These are phyloP conservation scores for Lithobates pipiens DNA, from an alignment of 2,797 vertebrate genomes.

Conservation along the genomic window DNA sequence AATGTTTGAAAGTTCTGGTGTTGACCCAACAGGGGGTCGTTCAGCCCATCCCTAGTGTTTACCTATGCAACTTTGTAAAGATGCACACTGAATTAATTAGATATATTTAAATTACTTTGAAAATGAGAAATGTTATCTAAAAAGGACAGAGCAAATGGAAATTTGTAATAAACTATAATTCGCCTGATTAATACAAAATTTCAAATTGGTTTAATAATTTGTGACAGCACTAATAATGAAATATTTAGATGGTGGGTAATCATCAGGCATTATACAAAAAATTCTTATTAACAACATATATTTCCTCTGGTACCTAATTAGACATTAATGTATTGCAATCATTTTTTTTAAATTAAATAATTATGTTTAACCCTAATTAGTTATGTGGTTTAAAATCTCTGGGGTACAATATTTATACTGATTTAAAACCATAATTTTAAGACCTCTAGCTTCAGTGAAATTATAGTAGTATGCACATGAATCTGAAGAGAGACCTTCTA, in stretches of 20 bases:
- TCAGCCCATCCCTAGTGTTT: too few relatives aligned
- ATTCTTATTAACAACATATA: slow-evolving; percentile 9
- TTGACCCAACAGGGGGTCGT: too few relatives aligned
- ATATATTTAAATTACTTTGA: too few relatives aligned
- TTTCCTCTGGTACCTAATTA: slow-evolving; percentile 13
- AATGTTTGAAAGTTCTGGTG: too few relatives aligned
- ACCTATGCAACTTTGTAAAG: too few relatives aligned
- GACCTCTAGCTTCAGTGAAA: slow-evolving; percentile 1
- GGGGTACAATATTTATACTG: neutral
- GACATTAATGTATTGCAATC: slow-evolving; percentile 12
- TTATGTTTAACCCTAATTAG: slow-evolving; percentile 17
- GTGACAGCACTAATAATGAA: neutral
- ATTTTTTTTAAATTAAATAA: slow-evolving; percentile 1
- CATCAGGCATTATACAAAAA: neutral
- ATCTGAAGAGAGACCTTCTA: neutral
- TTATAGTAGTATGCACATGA: neutral
- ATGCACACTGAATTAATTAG: too few relatives aligned
- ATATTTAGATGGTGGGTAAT: neutral
- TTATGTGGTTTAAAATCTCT: neutral
- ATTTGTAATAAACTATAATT: neutral
- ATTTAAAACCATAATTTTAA: neutral
- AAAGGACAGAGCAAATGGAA: neutral
- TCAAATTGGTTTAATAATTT: neutral
- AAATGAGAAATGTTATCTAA: too few relatives aligned
- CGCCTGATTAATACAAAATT: neutral